Conservation (phyloP, 2,888 invertebrate species). For the Agonopterix alstromeriana region DNA sequence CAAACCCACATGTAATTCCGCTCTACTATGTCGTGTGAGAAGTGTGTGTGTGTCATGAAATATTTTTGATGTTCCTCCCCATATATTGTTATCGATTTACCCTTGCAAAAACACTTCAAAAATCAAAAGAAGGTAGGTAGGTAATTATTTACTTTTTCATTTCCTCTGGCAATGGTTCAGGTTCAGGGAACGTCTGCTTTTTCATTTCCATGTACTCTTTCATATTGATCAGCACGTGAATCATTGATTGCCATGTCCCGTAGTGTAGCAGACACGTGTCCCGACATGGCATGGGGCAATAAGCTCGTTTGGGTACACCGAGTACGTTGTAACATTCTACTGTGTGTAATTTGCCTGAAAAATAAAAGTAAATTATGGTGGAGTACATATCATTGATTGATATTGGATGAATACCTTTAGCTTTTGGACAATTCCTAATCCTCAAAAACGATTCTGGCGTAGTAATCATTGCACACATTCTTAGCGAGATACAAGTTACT, state of each 20-base stretch:
- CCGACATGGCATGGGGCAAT: slow-evolving; percentile 25
- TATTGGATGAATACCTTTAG: not conserved
- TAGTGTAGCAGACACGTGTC: slow-evolving; percentile 34
- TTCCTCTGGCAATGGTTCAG: slow-evolving; percentile 23
- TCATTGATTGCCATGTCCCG: slow-evolving; percentile 46
- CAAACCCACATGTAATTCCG: no score
- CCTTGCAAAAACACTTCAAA: no score
- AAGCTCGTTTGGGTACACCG: slow-evolving; percentile 33
- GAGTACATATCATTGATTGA: no score
- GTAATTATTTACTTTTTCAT: slow-evolving; percentile 27
- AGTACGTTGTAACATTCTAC: slow-evolving; percentile 40
- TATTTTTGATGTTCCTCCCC: no score
- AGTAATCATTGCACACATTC: no score
- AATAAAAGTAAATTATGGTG: not conserved
- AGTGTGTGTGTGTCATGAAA: no score
- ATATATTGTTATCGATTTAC: no score
- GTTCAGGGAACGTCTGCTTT: slow-evolving; percentile 26
- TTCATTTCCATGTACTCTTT: slow-evolving; percentile 26
- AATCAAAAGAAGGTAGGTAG: no score
- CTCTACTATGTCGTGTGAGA: no score
- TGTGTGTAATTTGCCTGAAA: slow-evolving; percentile 32
- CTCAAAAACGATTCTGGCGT: no score
- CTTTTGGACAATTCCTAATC: no score
- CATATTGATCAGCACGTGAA: slow-evolving; percentile 31
- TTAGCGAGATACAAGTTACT: no score